phyloP scores from a whole-genome alignment of 2,888 invertebrate species.

The Ischnura elegans region DNA sequence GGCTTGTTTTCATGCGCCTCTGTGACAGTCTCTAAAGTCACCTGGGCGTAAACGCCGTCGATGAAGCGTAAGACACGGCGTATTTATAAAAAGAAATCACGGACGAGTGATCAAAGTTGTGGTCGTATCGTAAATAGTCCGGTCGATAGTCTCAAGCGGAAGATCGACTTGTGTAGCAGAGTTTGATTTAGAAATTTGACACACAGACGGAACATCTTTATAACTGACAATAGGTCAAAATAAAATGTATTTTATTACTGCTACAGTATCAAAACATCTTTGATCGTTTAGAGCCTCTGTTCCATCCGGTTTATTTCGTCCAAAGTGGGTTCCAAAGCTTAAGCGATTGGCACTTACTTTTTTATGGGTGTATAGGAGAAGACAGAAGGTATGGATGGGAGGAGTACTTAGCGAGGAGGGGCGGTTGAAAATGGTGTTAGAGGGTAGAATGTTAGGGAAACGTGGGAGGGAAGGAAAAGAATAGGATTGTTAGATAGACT shows the following conservation, averaged over 20 bases:
- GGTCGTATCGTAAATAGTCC: not conserved
- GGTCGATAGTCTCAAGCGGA: not conserved
- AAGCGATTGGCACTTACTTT: too few species aligned
- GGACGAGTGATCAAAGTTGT: conserved; percentile 10
- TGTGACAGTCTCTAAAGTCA: not conserved
- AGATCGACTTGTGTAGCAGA: not conserved
- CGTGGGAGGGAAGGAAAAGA: too few species aligned
- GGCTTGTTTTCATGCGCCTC: not conserved
- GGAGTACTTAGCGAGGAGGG: too few species aligned
- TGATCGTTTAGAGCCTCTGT: too few species aligned
- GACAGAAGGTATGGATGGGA: too few species aligned
- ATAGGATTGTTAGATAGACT: too few species aligned
- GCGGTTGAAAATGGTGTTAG: too few species aligned
- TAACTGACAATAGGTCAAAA: not conserved
- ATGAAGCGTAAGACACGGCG: not conserved
- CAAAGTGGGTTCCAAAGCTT: too few species aligned
- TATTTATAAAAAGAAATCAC: conserved; percentile 8
- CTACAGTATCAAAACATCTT: too few species aligned
- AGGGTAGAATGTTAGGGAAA: too few species aligned
- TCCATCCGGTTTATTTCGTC: too few species aligned
- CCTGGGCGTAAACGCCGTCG: not conserved
- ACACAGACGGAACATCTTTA: not conserved
- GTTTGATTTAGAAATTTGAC: not conserved
- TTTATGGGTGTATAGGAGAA: too few species aligned
- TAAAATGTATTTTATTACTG: not conserved